Evolutionary conservation across 1,140 invertebrate genomes (phyloP), one percentile per base, ranked within the genome.

Genomic region (Halyomorpha halys): DNA sequence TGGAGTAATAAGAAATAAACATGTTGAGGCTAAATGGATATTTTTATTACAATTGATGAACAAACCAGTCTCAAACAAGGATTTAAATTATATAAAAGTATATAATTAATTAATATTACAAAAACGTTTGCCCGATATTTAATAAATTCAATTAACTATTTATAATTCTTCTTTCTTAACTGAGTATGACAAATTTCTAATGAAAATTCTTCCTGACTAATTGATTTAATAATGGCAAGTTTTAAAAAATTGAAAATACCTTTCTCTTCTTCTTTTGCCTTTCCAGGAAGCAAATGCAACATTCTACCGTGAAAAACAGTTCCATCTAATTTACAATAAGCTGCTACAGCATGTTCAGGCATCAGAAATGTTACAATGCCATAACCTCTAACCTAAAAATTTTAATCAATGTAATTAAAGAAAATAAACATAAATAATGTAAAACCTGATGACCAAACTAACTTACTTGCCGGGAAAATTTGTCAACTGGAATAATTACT

Each of bases 291-390:
- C 27, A 99, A 78, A 77, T 99, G 97, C 19, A 99, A 73, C 82
- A 97, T 86, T 69, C 97, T 78, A 0, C 97, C 97, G 72, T 91
- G 86, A 68, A 96, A 90, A 60, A 86, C 80, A 6, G 85, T 87
- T 4, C 94, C 94, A 77, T 99, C 95, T 3, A 98, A 76, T 70
- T 86, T 83, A 18, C 81, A 79, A 71, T 88, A 97, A 0, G 97
- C 97, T 72, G 83, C 86, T 0, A 91, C 82, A 0, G 97, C 97
- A 78, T 99, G 87, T 75, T 98, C 95, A 0, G 96, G 94, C 79
- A 99, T 87, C 72, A 99, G 76, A 75, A 87, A 99, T 0, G 91
- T 94, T 0, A 99, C 81, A 3, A 89, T 86, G 1, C 90, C 97
- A 78, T 96, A 99, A 3, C 96, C 97, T 79, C 98, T 98, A 0